Evolutionary conservation across 2,888 invertebrate genomes (phyloP).

Genomic region (Coenonympha glycerion): DNA sequence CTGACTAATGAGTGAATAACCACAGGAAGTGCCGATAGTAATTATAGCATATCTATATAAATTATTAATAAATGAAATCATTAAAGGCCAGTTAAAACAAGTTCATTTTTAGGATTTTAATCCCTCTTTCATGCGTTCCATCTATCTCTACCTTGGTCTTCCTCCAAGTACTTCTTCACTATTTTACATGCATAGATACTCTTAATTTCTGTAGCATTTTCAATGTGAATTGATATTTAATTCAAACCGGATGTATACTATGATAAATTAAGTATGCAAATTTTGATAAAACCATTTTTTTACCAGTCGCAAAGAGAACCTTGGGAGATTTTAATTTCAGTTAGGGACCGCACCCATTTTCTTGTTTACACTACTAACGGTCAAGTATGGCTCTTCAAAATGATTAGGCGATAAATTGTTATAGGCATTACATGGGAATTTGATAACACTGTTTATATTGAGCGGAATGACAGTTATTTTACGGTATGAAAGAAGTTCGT

Average conservation of each 20-base stretch:
- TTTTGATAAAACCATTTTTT: slow-evolving; percentile 28
- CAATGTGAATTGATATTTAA: neutral
- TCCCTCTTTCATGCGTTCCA: too few species aligned
- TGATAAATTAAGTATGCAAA: slow-evolving; percentile 39
- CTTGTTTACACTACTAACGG: slow-evolving; percentile 56
- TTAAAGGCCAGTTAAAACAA: neutral
- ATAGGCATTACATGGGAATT: slow-evolving; percentile 37
- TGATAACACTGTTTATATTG: slow-evolving; percentile 51
- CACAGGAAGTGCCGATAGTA: slow-evolving; percentile 43
- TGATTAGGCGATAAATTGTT: slow-evolving; percentile 51
- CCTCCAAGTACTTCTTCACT: too few species aligned
- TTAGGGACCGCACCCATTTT: slow-evolving; percentile 43
- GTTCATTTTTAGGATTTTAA: neutral
- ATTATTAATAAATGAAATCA: neutral
- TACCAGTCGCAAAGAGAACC: slow-evolving; percentile 27
- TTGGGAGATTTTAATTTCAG: slow-evolving; percentile 31
- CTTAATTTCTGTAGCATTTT: too few species aligned
- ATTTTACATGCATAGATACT: too few species aligned
- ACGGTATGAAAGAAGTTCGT: slow-evolving; percentile 44
- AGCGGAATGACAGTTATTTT: slow-evolving; percentile 40
- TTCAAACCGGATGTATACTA: slow-evolving; percentile 42
- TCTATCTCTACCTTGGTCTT: too few species aligned
- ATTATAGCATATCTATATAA: neutral
- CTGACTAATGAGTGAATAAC: slow-evolving; percentile 54
- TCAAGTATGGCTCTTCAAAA: slow-evolving; percentile 48